Base-by-base conservation (phyloP, 2,888 invertebrate species). In the Epistrophe grossulariae region DNA sequence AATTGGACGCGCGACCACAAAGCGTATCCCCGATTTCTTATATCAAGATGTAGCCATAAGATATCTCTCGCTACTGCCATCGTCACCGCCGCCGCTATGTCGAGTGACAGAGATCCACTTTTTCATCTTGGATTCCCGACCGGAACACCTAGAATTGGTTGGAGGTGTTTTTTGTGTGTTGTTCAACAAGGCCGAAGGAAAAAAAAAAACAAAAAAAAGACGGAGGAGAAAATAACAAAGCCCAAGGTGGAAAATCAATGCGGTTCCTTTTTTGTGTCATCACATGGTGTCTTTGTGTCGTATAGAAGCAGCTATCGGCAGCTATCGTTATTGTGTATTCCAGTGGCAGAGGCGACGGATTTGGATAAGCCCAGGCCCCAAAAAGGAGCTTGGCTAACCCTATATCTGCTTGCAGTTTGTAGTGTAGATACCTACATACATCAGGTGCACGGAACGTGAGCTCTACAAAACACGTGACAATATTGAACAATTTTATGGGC, bases 401-500 rank as follows among this genome's bases (percentile, higher is more conserved):
- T 35, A 48, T 59, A 28, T 59, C 40, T 8, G 8, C 55, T 40
- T 43, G 55, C 24, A 55, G 28, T n/a, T 24, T 48, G 57, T 43
- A 6, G 35, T n/a, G n/a, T 19, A 15, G 50, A n/a, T n/a, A n/a
- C n/a, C n/a, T 43, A 19, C 13, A 19, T 17, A 43, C 28, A 66
- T 48, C 85, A 81, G 85, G 83, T 77, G 85, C 55, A 79, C 19
- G 50, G 66, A 74, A 74, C 59, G 70, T 78, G 45, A 66, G 48
- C 52, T 72, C 66, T 68, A 71, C 38, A 66, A 71, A 83, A 79
- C 87, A 79, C 87, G 87, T 83, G 87, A 87, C 82, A 76, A 83
- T 87, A 87, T 83, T 79, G 79, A 87, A 87, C 87, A 83, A 87
- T 87, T 83, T 79, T 66, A 79, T 66, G 87, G 79, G 79, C 79